Conservation (phyloP, 2,888 invertebrate genomes). For the Sarcophaga subvicina region DNA sequence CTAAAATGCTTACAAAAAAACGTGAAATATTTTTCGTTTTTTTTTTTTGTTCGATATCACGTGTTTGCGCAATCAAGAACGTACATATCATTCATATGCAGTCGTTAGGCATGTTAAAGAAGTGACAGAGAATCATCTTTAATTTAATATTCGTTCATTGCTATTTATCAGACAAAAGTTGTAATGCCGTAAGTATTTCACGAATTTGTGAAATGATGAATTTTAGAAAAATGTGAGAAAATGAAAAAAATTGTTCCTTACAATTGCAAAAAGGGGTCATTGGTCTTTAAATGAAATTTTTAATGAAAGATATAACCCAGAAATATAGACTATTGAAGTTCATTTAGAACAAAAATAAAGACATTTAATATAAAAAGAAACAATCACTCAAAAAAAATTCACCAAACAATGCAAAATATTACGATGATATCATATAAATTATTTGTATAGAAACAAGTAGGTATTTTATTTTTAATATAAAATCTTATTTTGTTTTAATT, state of each 20-base stretch:
- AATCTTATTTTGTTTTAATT: too few relatives aligned
- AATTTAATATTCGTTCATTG: neutral
- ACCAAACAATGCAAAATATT: too few relatives aligned
- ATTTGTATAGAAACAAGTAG: too few relatives aligned
- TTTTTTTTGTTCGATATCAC: constrained; percentile 12
- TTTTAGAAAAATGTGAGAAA: neutral
- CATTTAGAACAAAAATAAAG: too few relatives aligned
- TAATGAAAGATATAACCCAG: too few relatives aligned
- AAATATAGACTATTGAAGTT: too few relatives aligned
- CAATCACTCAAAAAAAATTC: too few relatives aligned
- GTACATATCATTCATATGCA: neutral
- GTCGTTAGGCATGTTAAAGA: neutral
- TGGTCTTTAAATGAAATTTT: neutral
- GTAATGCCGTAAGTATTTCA: neutral
- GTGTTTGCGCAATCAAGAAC: constrained; percentile 37
- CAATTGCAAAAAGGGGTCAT: neutral
- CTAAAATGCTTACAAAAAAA: constrained; percentile 22
- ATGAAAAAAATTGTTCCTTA: neutral
- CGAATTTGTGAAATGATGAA: neutral
- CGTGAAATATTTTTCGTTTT: constrained; percentile 20
- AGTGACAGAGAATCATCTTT: neutral
- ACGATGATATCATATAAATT: too few relatives aligned
- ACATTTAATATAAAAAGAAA: too few relatives aligned
- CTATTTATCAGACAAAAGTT: neutral
- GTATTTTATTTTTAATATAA: too few relatives aligned